Evolutionary conservation across 2,113 vertebrate species (phyloP).

Genomic region (Micromys minutus): DNA sequence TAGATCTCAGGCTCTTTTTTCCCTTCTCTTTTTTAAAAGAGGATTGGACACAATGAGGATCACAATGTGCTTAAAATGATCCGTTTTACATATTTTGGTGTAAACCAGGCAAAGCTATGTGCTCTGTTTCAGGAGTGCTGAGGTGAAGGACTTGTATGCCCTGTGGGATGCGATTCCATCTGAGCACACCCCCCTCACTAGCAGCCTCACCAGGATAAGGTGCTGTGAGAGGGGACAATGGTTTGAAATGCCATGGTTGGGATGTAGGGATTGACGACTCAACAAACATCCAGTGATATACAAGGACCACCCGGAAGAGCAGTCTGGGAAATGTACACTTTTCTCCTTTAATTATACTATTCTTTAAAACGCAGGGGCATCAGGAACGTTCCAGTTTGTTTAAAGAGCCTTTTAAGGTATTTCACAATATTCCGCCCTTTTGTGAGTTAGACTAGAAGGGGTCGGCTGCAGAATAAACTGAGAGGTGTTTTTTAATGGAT

Average conservation of each 20-base stretch:
- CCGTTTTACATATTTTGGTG: constrained; percentile 48
- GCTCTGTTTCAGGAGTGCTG: constrained; percentile 14
- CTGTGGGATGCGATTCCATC: not conserved
- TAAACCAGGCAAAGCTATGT: constrained; percentile 36
- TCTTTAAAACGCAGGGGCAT: constrained; percentile 26
- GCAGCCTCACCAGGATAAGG: not conserved
- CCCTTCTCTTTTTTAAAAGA: constrained; percentile 20
- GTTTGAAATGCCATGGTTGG: constrained; percentile 33
- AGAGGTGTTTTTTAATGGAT: constrained; percentile 53
- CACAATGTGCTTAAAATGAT: constrained; percentile 33
- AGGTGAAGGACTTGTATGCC: not conserved
- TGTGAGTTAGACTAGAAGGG: not conserved
- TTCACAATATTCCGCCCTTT: constrained; percentile 45
- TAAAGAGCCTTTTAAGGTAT: constrained; percentile 37
- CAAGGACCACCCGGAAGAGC: not conserved
- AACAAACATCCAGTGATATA: not conserved
- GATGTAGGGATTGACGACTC: constrained; percentile 4
- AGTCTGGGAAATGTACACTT: constrained; percentile 8
- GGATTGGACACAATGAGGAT: constrained; percentile 18
- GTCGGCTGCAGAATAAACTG: constrained; percentile 11
- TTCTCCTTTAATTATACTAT: constrained; percentile 14
- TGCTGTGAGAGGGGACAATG: not conserved
- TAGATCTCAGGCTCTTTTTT: constrained; percentile 1
- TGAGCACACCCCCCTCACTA: not conserved
- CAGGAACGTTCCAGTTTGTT: constrained; percentile 42